Base-by-base conservation (phyloP, 2,113 vertebrate species). In the Siphamia tubifer region DNA sequence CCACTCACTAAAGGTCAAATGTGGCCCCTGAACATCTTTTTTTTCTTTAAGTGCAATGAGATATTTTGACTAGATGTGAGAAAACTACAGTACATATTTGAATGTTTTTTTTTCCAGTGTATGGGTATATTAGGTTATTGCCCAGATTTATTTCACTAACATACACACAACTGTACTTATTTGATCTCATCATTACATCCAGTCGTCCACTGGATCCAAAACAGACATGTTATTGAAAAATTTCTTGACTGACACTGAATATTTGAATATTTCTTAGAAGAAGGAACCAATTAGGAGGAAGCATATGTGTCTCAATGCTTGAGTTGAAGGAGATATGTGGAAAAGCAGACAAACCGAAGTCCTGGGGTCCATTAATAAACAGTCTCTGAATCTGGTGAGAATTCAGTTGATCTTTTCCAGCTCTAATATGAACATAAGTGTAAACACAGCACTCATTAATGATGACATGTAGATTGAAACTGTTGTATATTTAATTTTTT, bases 371-470 rank as follows among this genome's bases (percentile, higher is more conserved):
- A 44, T 75, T 55, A 43, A 36, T 16, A 62, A 34, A 55, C 20
- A 32, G 13, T 35, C 52, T 68, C 43, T 9, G 21, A 20, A 51
- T 54, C 39, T 62, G 19, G 45, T 43, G 25, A 40, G 6, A 21
- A 45, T 20, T 57, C 38, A 40, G 2, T 34, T 34, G 8, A n/a
- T 19, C 38, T 30, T 58, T 38, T 10, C 43, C 24, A 57, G 28
- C 12, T 63, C 45, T 43, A 24, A 49, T 48, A 57, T 21, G 13
- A 54, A 47, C 35, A 39, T 24, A 52, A 58, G 13, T 36, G 45
- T 52, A 68, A 51, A 68, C 28, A 44, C 42, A 34, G 27, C 21
- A 3, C 8, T 53, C 7, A 45, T 53, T 58, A 63, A 66, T 39
- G 30, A 34, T 61, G 36, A 55, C 62, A 68, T 4, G 23, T 23